Evolutionary conservation across 2,113 vertebrate genomes (phyloP), one percentile per base, ranked within the genome.

Genomic region (Danionella cerebrum): DNA sequence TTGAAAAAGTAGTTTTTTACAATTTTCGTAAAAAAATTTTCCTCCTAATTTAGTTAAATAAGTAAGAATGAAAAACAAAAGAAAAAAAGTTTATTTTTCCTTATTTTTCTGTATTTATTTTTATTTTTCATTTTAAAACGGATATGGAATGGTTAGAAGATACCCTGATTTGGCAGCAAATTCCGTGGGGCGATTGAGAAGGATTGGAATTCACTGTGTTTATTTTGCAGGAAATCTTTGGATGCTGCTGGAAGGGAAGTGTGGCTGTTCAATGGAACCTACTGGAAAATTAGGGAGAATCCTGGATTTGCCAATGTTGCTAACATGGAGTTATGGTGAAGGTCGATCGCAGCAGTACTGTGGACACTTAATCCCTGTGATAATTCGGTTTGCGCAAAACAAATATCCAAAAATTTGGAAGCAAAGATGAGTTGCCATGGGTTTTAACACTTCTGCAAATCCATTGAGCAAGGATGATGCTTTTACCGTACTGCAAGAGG

Each of bases 201-300:
- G 27, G 42, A 6, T 35, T 64, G 22, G 1, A 73, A 39, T 50
- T 31, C 29, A 31, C 29, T 9, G n/a, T 24, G 10, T 7, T 7
- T 42, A 5, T 58, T 4, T 48, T 67, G 16, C 52, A 92, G 90
- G 81, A 80, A 84, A 64, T 78, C 85, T 54, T 71, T 75, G 0
- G 90, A 91, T 18, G 54, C 77, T 70, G 85, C 41, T 0, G 89
- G 89, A 44, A 88, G 83, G 67, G 90, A 92, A 67, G 87, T 85
- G 1, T 92, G 90, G 90, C 73, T 90, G 44, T 89, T 80, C 41
- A 91, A 91, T 77, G 79, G 88, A 75, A 88, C 86, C 0, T 92
- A 92, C 79, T 92, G 91, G 91, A 85, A 85, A 69, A 83, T 90
- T 66, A 86, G 91, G 67, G 79, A 84, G 0, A 86, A 90, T 44